Evolutionary conservation across 2,888 invertebrate species (phyloP).

Genomic region (Tolmerus cingulatus): DNA sequence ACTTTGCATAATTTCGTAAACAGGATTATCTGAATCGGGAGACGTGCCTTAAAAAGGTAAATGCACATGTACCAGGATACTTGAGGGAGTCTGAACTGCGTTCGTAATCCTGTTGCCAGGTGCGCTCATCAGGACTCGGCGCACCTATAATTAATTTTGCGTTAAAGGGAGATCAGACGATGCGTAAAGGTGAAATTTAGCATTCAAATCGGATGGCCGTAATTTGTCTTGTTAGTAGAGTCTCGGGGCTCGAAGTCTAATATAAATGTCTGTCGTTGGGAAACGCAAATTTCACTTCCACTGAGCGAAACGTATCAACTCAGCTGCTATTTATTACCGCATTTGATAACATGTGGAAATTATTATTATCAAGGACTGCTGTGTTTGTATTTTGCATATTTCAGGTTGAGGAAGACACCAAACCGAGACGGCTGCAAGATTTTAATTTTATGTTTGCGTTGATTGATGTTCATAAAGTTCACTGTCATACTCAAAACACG

Average conservation of each 20-base stretch:
- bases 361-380: not conserved
- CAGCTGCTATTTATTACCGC: not conserved
- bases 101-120: not conserved
- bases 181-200: not conserved
- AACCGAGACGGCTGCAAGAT: not conserved
- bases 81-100: not conserved
- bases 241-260: not conserved
- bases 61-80: not conserved
- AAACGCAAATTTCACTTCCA: not conserved
- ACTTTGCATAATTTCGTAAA: not conserved
- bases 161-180: not conserved
- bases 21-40: not conserved
- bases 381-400: not conserved
- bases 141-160: not conserved
- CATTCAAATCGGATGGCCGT: not conserved
- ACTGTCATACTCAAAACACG: not conserved
- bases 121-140: not conserved
- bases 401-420: not conserved
- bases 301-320: not conserved
- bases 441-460: not conserved
- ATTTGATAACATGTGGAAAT: not conserved
- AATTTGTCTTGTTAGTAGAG: not conserved
- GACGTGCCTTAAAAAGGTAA: not conserved
- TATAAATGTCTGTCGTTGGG: not conserved
- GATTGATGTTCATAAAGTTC: not conserved